Evolutionary conservation across 1,140 invertebrate species (phyloP), one percentile per base, ranked within the genome.

Genomic region (Acyrthosiphon pisum): DNA sequence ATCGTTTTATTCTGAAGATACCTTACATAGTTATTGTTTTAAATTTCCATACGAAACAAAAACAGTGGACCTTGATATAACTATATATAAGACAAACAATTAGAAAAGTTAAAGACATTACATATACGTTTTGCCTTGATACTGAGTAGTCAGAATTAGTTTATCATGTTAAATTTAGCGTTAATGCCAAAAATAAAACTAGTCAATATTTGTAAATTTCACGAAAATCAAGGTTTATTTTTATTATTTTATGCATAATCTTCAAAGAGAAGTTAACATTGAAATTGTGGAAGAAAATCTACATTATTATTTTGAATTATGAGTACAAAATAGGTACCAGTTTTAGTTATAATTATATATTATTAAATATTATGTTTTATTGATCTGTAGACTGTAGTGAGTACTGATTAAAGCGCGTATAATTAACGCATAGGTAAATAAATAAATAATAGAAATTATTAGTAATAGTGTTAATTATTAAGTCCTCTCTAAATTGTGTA

Each of bases 181-280:
- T 81, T 76, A 91, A 46, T 81, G n/a, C 41, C 20, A 44, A 83
- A 48, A 91, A 91, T 44, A 60, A 83, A 91, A 81, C 44, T 46
- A 91, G 76, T 91, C 44, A 81, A 91, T 89, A 89, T 41, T 18
- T 35, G 50, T 56, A 41, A 48, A 56, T 56, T 89, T 89, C 35
- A 89, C 22, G 46, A 89, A 89, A 56, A 89, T 23, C 88, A 89
- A 89, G 88, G 88, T 89, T 56, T 56, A 41, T 89, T 7, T 41
- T 56, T 37, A 89, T 89, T 89, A 56, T 56, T 41, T 53, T 30
- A 37, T 56, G 37, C 50, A 56, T 89, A 89, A 56, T 89, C 23
- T 41, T 56, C 35, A 37, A 56, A 56, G 35, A 89, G 88, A 89
- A 56, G 88, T 89, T 89, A 23, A 89, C 88, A 89, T 89, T 89